These are phyloP conservation scores for Drosophila melanogaster DNA, from an alignment of 1,140 invertebrate species.

Conservation along the genomic window Release_6_plus_ISO1_MT NC_004354.4:9885001-9885500, in stretches of 20 bases:
- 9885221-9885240: neutral
- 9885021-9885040: slow-evolving; percentile 26
- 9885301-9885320: neutral
- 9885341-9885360: neutral
- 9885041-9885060: slow-evolving; percentile 27
- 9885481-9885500: neutral
- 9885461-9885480: slow-evolving; percentile 27
- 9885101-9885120: slow-evolving; percentile 18
- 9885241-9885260: neutral
- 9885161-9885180: neutral
- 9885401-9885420: slow-evolving; percentile 6
- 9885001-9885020: slow-evolving; percentile 43
- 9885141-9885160: neutral
- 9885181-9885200: neutral
- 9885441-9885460: slow-evolving; percentile 14
- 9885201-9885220: neutral
- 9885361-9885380: neutral
- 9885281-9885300: too few relatives aligned
- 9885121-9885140: slow-evolving; percentile 13
- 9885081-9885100: slow-evolving; percentile 27
- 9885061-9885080: slow-evolving; percentile 9
- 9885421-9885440: slow-evolving; percentile 9
- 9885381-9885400: slow-evolving; percentile 11
- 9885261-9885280: neutral
- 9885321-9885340: neutral